These are phyloP conservation scores for Esox niger DNA, from an alignment of 2,113 vertebrate species.

Conservation along the genomic window DNA sequence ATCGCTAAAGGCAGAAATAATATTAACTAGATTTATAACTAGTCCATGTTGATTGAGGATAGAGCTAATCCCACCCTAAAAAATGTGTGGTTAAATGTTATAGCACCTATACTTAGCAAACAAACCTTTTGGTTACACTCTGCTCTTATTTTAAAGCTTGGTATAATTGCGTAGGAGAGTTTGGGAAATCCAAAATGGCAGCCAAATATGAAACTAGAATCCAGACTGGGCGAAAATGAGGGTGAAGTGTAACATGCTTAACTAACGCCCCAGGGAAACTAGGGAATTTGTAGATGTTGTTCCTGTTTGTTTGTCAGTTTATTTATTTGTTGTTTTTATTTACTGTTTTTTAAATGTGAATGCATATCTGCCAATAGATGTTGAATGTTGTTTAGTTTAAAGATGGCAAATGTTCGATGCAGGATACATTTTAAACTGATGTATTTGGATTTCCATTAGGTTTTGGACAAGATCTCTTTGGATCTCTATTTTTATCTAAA, in stretches of 20 bases:
- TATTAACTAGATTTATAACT: constrained; percentile 18
- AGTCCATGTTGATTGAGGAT: constrained; percentile 28
- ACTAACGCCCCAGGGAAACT: constrained; percentile 66
- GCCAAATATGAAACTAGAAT: constrained; percentile 6
- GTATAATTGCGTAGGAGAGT: constrained; percentile 24
- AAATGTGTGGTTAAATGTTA: constrained; percentile 34
- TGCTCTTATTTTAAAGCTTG: constrained; percentile 39
- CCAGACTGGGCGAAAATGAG: constrained; percentile 25
- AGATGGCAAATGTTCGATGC: constrained; percentile 87
- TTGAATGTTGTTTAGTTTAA: constrained; percentile 91
- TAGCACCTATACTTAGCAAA: constrained; percentile 64
- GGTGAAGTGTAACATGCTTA: constrained; percentile 67
- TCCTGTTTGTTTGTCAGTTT: constrained; percentile 79
- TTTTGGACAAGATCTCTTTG: constrained; percentile 25
- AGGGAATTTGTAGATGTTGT: constrained; percentile 71
- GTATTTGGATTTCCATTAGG: not conserved
- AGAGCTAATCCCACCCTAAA: constrained; percentile 36
- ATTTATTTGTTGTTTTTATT: constrained; percentile 77
- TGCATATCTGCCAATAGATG: constrained; percentile 86
- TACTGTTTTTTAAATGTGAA: constrained; percentile 78
- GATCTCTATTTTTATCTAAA: not conserved
- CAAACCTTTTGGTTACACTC: constrained; percentile 58
- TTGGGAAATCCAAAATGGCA: constrained; percentile 30
- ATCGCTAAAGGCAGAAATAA: constrained; percentile 14
- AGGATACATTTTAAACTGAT: constrained; percentile 76